phyloP scores from a whole-genome alignment of 2,888 invertebrate genomes.

The Dyspetes luteomarginatus region DNA sequence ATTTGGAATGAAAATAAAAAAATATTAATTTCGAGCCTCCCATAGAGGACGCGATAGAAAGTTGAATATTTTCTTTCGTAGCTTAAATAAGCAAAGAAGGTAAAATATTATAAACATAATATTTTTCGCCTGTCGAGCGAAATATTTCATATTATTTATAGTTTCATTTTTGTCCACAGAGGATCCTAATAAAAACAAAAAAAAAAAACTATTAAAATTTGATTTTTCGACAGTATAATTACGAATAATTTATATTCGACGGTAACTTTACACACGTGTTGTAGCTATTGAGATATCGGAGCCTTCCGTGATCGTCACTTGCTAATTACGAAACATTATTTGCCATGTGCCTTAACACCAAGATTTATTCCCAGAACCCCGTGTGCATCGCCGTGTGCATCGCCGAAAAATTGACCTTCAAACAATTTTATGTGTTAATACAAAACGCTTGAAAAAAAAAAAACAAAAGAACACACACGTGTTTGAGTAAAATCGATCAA shows the following conservation, averaged over 20 bases:
- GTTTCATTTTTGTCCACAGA: no score
- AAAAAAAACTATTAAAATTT: neutral
- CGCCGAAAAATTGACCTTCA: neutral
- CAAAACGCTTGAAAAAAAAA: neutral
- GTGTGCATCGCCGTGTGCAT: neutral
- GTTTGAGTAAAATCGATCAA: neutral
- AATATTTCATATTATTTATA: no score
- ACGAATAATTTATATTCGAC: neutral
- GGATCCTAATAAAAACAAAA: no score
- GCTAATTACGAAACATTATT: constrained; percentile 44
- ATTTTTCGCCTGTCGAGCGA: no score
- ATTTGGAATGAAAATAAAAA: no score
- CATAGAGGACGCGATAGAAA: no score
- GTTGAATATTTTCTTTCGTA: no score
- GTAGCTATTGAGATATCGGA: neutral
- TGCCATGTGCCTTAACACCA: constrained; percentile 39
- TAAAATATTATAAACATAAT: no score
- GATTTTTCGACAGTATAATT: neutral
- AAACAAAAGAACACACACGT: neutral
- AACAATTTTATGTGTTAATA: constrained; percentile 25
- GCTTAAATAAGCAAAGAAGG: no score
- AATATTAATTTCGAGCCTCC: no score
- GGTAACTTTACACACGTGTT: neutral
- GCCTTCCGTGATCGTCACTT: neutral
- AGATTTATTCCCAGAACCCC: constrained; percentile 22